Percentiles rank a stretch among this genome's conserved stretches.
These are phyloP conservation scores for Halictus ligatus DNA, from an alignment of 2,888 invertebrate genomes.

Conservation along the genomic window DNA sequence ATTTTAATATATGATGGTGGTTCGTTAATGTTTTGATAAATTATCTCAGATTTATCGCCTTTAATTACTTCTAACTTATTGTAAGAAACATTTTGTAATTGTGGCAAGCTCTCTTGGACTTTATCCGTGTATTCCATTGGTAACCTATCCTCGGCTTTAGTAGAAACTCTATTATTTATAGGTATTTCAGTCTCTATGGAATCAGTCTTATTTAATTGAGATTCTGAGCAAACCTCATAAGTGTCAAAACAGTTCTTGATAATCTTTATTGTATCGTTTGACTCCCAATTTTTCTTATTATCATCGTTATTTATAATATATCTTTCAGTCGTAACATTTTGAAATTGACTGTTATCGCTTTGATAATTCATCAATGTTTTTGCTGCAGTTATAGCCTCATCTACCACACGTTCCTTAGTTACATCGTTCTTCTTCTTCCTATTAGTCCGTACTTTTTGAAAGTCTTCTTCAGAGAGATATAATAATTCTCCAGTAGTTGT, in stretches of 20 bases:
- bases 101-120: slow-evolving; percentile 40
- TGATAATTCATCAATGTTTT: slow-evolving; percentile 70
- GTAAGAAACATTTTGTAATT: slow-evolving; percentile 55
- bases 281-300: slow-evolving; percentile 55
- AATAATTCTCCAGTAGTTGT: slow-evolving; percentile 85
- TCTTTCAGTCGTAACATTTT: slow-evolving; percentile 50
- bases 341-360: slow-evolving; percentile 42
- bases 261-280: slow-evolving; percentile 44
- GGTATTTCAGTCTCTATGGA: slow-evolving; percentile 78
- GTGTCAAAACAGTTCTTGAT: slow-evolving; percentile 61
- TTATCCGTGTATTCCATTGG: slow-evolving; percentile 35
- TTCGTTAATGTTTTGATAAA: slow-evolving; percentile 57
- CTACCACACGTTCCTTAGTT: slow-evolving; percentile 56
- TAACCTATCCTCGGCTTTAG: slow-evolving; percentile 31
- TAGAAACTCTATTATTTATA: slow-evolving; percentile 57
- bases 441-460: slow-evolving; percentile 83
- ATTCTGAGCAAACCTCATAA: slow-evolving; percentile 69
- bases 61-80: slow-evolving; percentile 48
- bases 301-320: slow-evolving; percentile 59
- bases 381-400: slow-evolving; percentile 67
- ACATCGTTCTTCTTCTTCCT: slow-evolving; percentile 75
- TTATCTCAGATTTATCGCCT: slow-evolving; percentile 54
- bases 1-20: slow-evolving; percentile 49
- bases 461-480: slow-evolving; percentile 84
- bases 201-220: slow-evolving; percentile 79